These are phyloP conservation scores for Tuta absoluta DNA, from an alignment of 2,888 invertebrate species.

Conservation along the genomic window DNA sequence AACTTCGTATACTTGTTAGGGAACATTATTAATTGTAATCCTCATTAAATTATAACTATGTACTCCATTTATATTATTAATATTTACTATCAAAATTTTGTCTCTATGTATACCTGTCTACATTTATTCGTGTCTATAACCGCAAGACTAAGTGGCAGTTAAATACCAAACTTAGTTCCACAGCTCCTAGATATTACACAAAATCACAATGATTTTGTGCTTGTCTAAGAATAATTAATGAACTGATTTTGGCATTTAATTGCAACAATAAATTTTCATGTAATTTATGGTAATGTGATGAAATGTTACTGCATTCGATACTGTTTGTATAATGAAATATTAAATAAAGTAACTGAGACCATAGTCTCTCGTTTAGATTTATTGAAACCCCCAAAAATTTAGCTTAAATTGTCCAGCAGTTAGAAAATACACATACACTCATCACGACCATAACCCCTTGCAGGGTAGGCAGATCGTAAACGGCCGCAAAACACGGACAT, in stretches of 20 bases:
- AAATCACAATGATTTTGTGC: background rate
- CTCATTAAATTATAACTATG: constrained; percentile 40
- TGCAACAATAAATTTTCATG: constrained; percentile 42
- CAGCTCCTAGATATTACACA: background rate
- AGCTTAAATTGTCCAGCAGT: too few species aligned
- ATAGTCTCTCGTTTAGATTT: background rate
- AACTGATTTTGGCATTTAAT: background rate
- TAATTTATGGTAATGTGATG: constrained; percentile 72
- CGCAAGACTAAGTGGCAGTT: constrained; percentile 51
- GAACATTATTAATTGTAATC: constrained; percentile 47
- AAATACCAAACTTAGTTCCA: background rate
- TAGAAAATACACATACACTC: too few species aligned
- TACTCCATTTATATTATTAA: constrained; percentile 47
- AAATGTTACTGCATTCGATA: constrained; percentile 76
- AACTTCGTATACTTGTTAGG: constrained; percentile 47
- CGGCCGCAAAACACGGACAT: too few species aligned
- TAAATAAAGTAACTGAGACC: constrained; percentile 75
- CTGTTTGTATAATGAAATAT: constrained; percentile 79
- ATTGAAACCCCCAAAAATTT: too few species aligned
- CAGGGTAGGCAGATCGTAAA: too few species aligned
- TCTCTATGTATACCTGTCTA: constrained; percentile 58
- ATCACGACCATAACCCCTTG: too few species aligned
- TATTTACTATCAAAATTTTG: constrained; percentile 43
- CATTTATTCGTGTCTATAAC: constrained; percentile 65
- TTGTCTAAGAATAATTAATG: background rate